Evolutionary conservation across 2,113 vertebrate species (phyloP), one percentile per base, ranked within the genome.

Genomic region (Neopipo cinnamomea): DNA sequence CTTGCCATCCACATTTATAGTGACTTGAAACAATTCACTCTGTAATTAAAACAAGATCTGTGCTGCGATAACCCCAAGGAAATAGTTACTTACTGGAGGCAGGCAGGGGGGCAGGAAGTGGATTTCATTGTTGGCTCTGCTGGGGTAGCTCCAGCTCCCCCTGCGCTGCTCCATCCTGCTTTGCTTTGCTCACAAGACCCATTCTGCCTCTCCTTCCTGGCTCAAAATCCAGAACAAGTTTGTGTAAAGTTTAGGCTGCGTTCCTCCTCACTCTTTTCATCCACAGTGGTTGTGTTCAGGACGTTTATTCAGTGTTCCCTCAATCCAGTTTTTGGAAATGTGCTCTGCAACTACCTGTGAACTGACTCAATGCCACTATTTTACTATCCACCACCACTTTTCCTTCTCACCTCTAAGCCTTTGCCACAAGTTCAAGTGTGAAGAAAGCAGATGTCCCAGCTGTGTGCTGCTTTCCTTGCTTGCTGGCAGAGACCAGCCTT

Each of bases 131-230:
- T 94, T 44, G 74, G 16, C 82, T 55, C 44, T 65, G 49, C 58
- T 88, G 4, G 2, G 19, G 63, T 77, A 85, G 84, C 59, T 91
- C 85, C 82, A 58, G 73, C 35, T 71, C 59, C 41, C 58, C 72
- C 46, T 62, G 59, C 0, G 5, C 42, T 85, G 82, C 91, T 87
- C 72, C 0, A 2, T 84, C 74, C 85, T 53, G 39, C 88, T 90
- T 14, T 1, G 66, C 79, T 95, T 94, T 88, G 77, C 77, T 88
- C 75, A 47, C 39, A 14, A 30, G 56, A 62, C 79, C 76, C 0
- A 19, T 89, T 91, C 72, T 3, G 12, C 28, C 14, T 95, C 88
- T 68, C 86, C 94, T 97, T 95, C 94, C 88, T 87, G 62, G 80
- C 97, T 89, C 28, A 87, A 76, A 95, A 94, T 61, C 10, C 47